These are phyloP conservation scores for Protodeltote pygarga DNA, from an alignment of 2,888 invertebrate genomes.

Conservation along the genomic window DNA sequence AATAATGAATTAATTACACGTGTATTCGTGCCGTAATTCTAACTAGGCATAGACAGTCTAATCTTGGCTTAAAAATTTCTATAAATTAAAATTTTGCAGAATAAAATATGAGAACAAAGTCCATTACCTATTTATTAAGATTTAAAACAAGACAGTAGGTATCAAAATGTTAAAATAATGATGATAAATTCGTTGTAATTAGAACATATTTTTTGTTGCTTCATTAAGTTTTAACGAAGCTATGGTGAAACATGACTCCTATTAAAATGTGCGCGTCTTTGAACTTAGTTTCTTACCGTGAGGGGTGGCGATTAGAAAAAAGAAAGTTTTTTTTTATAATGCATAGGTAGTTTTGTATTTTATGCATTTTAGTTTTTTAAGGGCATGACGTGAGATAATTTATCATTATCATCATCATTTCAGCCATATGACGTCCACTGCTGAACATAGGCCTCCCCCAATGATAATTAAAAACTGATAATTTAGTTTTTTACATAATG, in stretches of 20 bases:
- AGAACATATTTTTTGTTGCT: conserved; percentile 43
- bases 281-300: conserved; percentile 12
- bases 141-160: conserved; percentile 25
- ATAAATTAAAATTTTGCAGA: conserved; percentile 14
- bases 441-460: too few species aligned
- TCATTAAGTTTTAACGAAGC: conserved; percentile 52
- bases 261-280: conserved; percentile 37
- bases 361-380: too few species aligned
- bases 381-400: background rate
- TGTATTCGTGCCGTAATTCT: too few species aligned
- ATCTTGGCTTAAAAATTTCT: too few species aligned
- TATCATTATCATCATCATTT: background rate
- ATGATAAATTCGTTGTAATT: conserved; percentile 43
- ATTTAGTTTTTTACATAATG: too few species aligned
- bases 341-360: too few species aligned
- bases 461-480: too few species aligned
- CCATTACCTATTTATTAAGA: conserved; percentile 21
- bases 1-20: too few species aligned
- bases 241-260: conserved; percentile 39
- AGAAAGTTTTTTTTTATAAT: conserved; percentile 6
- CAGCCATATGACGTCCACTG: too few species aligned
- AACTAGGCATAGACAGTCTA: too few species aligned
- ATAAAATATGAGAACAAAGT: conserved; percentile 24
- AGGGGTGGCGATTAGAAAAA: conserved; percentile 21
- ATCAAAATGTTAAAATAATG: conserved; percentile 43